phyloP scores from a whole-genome alignment of 2,113 vertebrate species.

The Dipodomys ordii region DNA sequence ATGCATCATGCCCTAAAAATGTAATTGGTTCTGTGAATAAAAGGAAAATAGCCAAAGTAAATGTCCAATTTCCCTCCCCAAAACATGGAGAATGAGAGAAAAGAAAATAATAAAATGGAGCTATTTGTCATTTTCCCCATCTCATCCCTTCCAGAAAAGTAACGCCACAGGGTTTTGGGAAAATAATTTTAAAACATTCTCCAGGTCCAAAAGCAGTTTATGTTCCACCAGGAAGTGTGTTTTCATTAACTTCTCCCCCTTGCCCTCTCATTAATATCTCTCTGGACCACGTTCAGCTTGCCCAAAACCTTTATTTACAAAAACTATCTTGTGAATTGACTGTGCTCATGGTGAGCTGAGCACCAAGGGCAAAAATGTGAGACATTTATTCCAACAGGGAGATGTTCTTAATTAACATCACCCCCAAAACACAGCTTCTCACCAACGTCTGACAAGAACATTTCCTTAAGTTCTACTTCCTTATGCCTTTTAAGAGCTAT shows the following conservation, averaged over 20 bases:
- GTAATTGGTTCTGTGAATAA: conserved; percentile 53
- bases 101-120: conserved; percentile 72
- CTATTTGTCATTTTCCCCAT: conserved; percentile 65
- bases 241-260: conserved; percentile 66
- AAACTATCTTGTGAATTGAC: conserved; percentile 75
- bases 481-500: conserved; percentile 61
- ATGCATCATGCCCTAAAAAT: conserved; percentile 57
- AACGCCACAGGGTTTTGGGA: conserved; percentile 48
- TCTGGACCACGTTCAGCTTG: conserved; percentile 54
- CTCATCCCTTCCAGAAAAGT: conserved; percentile 68
- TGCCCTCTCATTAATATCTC: conserved; percentile 68
- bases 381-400: conserved; percentile 59
- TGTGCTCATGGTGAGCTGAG: conserved; percentile 59
- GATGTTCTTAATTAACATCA: conserved; percentile 77
- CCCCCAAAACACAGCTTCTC: conserved; percentile 72
- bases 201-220: conserved; percentile 56
- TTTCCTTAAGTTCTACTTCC: conserved; percentile 59
- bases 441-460: conserved; percentile 58
- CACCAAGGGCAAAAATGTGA: conserved; percentile 74
- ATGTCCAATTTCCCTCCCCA: conserved; percentile 69
- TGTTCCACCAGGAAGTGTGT: conserved; percentile 66
- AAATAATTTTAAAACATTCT: conserved; percentile 72
- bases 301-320: conserved; percentile 63
- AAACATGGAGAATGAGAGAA: conserved; percentile 47
- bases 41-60: conserved; percentile 63